Conservation (phyloP, 2,888 invertebrate genomes). For the Torymus aiolomorphi region DNA sequence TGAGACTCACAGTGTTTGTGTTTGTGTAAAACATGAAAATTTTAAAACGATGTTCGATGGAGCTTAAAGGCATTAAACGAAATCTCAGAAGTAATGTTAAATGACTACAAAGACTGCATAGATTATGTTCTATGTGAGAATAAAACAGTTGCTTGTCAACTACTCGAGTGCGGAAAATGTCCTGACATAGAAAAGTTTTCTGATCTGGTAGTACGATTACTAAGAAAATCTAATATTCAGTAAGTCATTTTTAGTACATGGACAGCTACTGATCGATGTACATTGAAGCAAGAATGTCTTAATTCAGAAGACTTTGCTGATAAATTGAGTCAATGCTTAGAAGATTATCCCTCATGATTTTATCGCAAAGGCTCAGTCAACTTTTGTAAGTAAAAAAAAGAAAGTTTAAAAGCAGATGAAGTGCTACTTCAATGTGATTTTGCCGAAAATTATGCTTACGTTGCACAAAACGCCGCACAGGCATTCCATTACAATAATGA, state of each 20-base stretch:
- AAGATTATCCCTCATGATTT: constrained; percentile 27
- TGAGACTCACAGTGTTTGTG: constrained; percentile 39
- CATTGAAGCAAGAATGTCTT: constrained; percentile 33
- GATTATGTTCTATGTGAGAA: constrained; percentile 22
- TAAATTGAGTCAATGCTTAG: constrained; percentile 9
- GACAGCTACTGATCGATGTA: constrained; percentile 34
- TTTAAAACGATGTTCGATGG: constrained; percentile 41
- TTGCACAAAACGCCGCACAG: too few relatives aligned
- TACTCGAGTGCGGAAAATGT: constrained; percentile 28
- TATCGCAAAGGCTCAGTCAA: constrained; percentile 37
- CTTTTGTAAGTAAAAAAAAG: constrained; percentile 5
- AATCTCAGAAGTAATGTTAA: constrained; percentile 10
- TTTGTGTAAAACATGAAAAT: constrained; percentile 42
- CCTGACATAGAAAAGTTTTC: constrained; percentile 9
- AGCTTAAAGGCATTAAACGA: constrained; percentile 14
- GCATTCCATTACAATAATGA: constrained; percentile 58
- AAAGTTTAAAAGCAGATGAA: constrained; percentile 26
- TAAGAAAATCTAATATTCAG: neutral
- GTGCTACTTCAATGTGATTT: constrained; percentile 42
- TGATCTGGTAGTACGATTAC: neutral
- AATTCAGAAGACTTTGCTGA: constrained; percentile 15
- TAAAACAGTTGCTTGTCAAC: constrained; percentile 23
- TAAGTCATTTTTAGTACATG: constrained; percentile 19
- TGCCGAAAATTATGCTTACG: constrained; percentile 39
- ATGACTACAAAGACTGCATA: constrained; percentile 35